Evolutionary conservation across 2,113 vertebrate species (phyloP).

Genomic region (Cyprinodon variegatus): DNA sequence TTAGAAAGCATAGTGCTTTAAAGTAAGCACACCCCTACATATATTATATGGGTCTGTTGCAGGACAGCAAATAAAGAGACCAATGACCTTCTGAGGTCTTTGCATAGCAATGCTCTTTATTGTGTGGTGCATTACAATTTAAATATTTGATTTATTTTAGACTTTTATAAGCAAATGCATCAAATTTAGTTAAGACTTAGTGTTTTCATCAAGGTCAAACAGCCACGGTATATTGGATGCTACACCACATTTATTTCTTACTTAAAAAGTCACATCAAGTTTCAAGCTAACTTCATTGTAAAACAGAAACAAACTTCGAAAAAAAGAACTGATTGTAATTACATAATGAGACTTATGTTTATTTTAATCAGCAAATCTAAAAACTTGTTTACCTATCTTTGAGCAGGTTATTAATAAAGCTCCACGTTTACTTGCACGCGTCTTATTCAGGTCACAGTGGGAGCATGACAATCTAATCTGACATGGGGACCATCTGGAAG

Average conservation of each 20-base stretch:
- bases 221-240: not conserved
- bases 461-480: conserved; percentile 1
- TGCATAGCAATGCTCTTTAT: not conserved
- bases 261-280: no score
- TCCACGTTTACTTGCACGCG: not conserved
- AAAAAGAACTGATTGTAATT: no score
- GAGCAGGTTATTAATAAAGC: not conserved
- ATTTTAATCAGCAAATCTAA: no score
- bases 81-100: not conserved
- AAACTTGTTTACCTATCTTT: not conserved
- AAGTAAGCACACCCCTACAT: not conserved
- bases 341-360: no score
- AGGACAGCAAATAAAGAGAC: not conserved
- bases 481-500: conserved; percentile 10
- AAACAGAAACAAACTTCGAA: no score
- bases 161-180: not conserved
- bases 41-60: not conserved
- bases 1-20: not conserved
- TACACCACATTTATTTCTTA: no score
- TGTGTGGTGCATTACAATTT: no score
- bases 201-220: no score
- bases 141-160: not conserved
- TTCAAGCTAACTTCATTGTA: no score
- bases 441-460: conserved; percentile 4
- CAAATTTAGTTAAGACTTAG: not conserved